These are phyloP conservation scores for Aphaenogaster floridana DNA, from an alignment of 1,140 invertebrate genomes.

Conservation along the genomic window DNA sequence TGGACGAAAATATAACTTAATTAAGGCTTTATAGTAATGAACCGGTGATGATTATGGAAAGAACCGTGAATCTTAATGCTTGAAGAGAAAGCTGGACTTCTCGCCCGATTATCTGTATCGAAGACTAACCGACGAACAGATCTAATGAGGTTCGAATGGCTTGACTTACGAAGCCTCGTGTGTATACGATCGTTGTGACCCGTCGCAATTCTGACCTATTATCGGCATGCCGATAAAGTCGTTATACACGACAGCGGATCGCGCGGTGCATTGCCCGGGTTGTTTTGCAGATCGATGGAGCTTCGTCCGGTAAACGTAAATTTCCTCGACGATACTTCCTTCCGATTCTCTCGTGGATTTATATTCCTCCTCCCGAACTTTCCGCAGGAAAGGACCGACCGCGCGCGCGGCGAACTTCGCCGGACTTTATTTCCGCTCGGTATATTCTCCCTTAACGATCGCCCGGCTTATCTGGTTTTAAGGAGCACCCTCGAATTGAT, in stretches of 20 bases:
- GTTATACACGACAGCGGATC: slow-evolving; percentile 59
- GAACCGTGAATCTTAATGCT: slow-evolving; percentile 2
- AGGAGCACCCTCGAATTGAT: slow-evolving; percentile 12
- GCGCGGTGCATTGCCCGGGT: slow-evolving; percentile 60
- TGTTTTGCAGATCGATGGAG: slow-evolving; percentile 57
- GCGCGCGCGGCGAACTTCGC: slow-evolving; percentile 20
- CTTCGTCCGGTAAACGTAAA: slow-evolving; percentile 52
- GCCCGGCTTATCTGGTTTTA: slow-evolving; percentile 45
- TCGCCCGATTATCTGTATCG: slow-evolving; percentile 58
- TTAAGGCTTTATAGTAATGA: slow-evolving; percentile 14
- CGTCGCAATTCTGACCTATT: slow-evolving; percentile 52
- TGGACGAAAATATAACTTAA: not conserved
- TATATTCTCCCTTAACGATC: slow-evolving; percentile 48
- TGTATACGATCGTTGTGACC: slow-evolving; percentile 38
- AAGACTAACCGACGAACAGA: slow-evolving; percentile 78
- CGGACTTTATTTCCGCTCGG: slow-evolving; percentile 58
- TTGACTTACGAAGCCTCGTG: slow-evolving; percentile 80
- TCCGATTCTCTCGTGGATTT: slow-evolving; percentile 51
- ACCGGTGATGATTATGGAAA: slow-evolving; percentile 14
- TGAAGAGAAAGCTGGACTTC: not conserved
- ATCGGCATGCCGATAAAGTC: slow-evolving; percentile 62
- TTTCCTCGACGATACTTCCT: slow-evolving; percentile 50
- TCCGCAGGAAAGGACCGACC: slow-evolving; percentile 18
- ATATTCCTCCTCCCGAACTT: slow-evolving; percentile 48
- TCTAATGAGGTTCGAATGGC: slow-evolving; percentile 81